Conservation (phyloP, 1,140 invertebrate species). For the Cherax quadricarinatus region DNA sequence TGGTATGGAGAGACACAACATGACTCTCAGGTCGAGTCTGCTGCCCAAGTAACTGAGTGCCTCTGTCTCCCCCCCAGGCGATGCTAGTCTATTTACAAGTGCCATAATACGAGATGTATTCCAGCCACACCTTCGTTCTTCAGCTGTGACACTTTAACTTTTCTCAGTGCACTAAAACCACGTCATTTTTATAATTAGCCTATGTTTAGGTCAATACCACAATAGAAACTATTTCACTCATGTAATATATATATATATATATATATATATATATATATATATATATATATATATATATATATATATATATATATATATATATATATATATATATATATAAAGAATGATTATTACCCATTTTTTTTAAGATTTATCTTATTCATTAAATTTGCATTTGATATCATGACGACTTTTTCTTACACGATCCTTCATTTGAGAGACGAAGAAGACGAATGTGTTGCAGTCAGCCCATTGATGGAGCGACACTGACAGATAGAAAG, state of each 20-base stretch:
- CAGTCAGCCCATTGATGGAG: too few species aligned
- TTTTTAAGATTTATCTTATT: not conserved
- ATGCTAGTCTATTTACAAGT: slow-evolving; percentile 30
- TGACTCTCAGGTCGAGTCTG: not conserved
- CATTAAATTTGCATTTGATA: not conserved
- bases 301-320: slow-evolving; percentile 7
- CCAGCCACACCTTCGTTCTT: not conserved
- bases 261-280: slow-evolving; percentile 13
- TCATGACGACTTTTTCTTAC: not conserved
- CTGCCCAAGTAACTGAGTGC: not conserved
- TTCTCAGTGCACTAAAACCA: too few species aligned
- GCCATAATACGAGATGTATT: not conserved
- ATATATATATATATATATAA: slow-evolving; percentile 17
- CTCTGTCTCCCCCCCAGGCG: not conserved
- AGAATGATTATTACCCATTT: not conserved
- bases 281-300: not conserved
- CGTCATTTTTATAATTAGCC: not conserved
- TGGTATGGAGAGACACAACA: not conserved
- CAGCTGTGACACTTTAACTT: not conserved
- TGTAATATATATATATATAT: slow-evolving; percentile 7
- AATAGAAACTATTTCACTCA: not conserved
- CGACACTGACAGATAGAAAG: too few species aligned
- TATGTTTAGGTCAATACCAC: not conserved
- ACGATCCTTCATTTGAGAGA: not conserved
- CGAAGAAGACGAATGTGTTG: not conserved